phyloP scores from a whole-genome alignment of 2,113 vertebrate species.

The Antennarius striatus region DNA sequence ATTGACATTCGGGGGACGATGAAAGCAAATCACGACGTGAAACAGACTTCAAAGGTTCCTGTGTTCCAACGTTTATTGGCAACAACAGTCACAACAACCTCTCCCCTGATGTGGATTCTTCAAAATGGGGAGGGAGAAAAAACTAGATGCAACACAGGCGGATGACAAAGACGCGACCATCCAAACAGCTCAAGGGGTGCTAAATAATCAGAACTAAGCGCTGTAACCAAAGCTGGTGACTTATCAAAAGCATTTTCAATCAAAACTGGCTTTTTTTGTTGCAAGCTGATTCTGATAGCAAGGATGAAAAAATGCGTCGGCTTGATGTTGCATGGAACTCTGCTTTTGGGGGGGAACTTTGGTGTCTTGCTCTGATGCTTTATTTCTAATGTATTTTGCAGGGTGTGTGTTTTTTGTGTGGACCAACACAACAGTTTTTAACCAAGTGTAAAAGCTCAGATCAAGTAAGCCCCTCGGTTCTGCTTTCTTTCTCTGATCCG shows the following conservation, averaged over 20 bases:
- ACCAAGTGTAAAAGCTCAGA: slow-evolving; percentile 53
- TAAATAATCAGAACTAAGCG: slow-evolving; percentile 66
- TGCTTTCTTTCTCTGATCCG: slow-evolving; percentile 53
- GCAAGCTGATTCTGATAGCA: slow-evolving; percentile 42
- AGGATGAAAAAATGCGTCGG: slow-evolving; percentile 29
- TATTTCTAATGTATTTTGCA: not conserved
- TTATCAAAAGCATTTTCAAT: slow-evolving; percentile 65
- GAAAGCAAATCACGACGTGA: slow-evolving; percentile 68
- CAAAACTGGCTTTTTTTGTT: slow-evolving; percentile 59
- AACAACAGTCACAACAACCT: slow-evolving; percentile 54
- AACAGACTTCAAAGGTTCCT: slow-evolving; percentile 66
- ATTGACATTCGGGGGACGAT: slow-evolving; percentile 66
- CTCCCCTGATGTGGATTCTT: slow-evolving; percentile 51
- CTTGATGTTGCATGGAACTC: slow-evolving; percentile 43
- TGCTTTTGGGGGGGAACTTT: slow-evolving; percentile 29
- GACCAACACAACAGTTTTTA: slow-evolving; percentile 52
- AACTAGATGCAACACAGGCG: slow-evolving; percentile 38
- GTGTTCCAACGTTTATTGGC: slow-evolving; percentile 62
- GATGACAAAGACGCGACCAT: slow-evolving; percentile 57
- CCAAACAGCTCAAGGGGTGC: slow-evolving; percentile 59
- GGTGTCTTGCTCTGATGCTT: slow-evolving; percentile 17
- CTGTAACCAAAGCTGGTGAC: slow-evolving; percentile 56
- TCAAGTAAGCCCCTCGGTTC: slow-evolving; percentile 60
- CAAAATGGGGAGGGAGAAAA: slow-evolving; percentile 33
- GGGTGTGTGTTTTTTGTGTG: slow-evolving; percentile 18